These are phyloP conservation scores for Ormyrus pomaceus DNA, from an alignment of 2,888 invertebrate species.

Conservation along the genomic window DNA sequence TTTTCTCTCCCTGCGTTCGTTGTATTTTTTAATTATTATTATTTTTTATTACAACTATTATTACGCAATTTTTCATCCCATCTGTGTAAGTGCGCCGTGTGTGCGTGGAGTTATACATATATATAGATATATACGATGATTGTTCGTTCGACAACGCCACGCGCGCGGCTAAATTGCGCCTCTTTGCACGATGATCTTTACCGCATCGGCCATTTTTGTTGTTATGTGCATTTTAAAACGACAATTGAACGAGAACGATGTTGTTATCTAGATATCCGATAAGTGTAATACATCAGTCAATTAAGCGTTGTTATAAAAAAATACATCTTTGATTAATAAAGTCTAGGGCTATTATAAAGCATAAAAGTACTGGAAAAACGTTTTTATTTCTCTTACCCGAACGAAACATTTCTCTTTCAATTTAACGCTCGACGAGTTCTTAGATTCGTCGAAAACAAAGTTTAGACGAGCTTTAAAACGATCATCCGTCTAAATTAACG, in stretches of 20 bases:
- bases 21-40: conserved; percentile 33
- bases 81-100: conserved; percentile 23
- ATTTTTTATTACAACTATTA: conserved; percentile 31
- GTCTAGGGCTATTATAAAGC: conserved; percentile 49
- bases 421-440: conserved; percentile 8
- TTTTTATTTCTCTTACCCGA: conserved; percentile 44
- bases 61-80: conserved; percentile 20
- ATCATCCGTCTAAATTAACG: conserved; percentile 6
- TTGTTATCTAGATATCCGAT: conserved; percentile 50
- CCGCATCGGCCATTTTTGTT: conserved; percentile 50
- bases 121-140: conserved; percentile 16
- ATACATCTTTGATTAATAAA: conserved; percentile 52
- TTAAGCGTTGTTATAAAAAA: conserved; percentile 55
- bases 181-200: conserved; percentile 39
- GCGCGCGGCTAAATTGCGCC: conserved; percentile 41
- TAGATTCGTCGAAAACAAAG: background rate
- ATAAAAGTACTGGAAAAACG: conserved; percentile 23
- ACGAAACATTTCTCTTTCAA: conserved; percentile 10
- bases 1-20: conserved; percentile 28
- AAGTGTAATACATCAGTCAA: conserved; percentile 54
- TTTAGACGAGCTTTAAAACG: conserved; percentile 6
- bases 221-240: conserved; percentile 49
- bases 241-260: conserved; percentile 37
- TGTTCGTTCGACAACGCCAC: conserved; percentile 38
- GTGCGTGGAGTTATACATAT: conserved; percentile 29